Evolutionary conservation across 23 tunicate genomes (phyloP).

Genomic region (Diplosoma virens): DNA sequence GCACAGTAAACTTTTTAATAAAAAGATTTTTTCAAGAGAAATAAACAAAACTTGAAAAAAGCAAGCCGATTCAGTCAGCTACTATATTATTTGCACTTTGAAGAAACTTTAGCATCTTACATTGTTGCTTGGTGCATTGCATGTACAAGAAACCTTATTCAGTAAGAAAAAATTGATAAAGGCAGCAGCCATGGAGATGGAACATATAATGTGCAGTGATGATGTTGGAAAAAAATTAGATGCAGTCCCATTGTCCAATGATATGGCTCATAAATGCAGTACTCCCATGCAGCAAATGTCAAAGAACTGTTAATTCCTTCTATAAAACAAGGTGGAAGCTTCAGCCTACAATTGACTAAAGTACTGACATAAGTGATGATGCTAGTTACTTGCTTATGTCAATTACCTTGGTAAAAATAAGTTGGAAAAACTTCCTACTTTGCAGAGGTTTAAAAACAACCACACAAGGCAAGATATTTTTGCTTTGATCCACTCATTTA

Average conservation of each 20-base stretch:
- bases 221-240: background rate
- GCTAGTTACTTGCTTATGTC: no score
- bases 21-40: no score
- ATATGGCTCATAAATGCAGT: background rate
- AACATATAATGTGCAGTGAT: background rate
- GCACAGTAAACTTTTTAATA: background rate
- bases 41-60: background rate
- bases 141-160: background rate
- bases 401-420: background rate
- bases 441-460: background rate
- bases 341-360: background rate
- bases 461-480: background rate
- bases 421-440: background rate
- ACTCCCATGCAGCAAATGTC: background rate
- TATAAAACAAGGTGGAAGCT: background rate
- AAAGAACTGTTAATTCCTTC: background rate
- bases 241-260: background rate
- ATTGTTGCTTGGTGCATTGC: background rate
- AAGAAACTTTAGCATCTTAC: background rate
- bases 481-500: background rate
- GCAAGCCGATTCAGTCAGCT: background rate
- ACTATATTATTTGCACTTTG: background rate
- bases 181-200: background rate
- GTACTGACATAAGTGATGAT: background rate
- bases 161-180: background rate